Percentiles rank a stretch among this genome's conserved stretches.
These are phyloP conservation scores for Sylvilagus floridanus DNA, from an alignment of 2,797 vertebrate species.

Conservation along the genomic window DNA sequence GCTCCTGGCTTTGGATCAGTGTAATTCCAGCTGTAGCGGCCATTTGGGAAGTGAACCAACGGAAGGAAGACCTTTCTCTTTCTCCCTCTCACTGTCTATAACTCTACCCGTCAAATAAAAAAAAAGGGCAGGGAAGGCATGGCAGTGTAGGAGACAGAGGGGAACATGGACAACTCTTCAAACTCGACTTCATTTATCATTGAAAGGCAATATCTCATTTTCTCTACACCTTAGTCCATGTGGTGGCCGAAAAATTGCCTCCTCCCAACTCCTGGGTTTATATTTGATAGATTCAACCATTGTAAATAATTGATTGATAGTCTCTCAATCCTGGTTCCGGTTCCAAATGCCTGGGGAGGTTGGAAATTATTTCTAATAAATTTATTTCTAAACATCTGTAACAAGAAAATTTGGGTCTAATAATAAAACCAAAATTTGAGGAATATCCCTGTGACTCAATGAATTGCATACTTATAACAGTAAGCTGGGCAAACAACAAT, in stretches of 20 bases:
- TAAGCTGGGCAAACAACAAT: not conserved
- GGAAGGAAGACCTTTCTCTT: no score
- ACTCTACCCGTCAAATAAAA: no score
- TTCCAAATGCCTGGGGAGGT: not conserved
- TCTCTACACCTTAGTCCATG: not conserved
- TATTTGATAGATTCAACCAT: not conserved
- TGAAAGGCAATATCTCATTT: not conserved
- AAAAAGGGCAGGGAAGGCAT: no score
- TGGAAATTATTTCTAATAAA: not conserved
- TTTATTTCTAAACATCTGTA: not conserved
- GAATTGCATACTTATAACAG: not conserved
- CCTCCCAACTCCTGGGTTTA: not conserved
- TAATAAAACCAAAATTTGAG: not conserved
- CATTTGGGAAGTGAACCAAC: no score
- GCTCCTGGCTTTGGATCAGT: no score
- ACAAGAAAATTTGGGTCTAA: not conserved
- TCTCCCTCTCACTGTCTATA: no score
- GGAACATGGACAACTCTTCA: not conserved
- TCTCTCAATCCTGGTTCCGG: not conserved
- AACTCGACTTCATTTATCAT: not conserved
- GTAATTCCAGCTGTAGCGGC: no score
- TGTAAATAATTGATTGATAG: not conserved
- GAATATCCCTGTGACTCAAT: rapidly evolving
- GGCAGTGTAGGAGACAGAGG: not conserved
- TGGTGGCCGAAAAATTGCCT: not conserved